Percentiles rank a stretch among this genome's conserved stretches.
Conservation (phyloP, 2,888 invertebrate genomes). For the Brachyptera risi region DNA sequence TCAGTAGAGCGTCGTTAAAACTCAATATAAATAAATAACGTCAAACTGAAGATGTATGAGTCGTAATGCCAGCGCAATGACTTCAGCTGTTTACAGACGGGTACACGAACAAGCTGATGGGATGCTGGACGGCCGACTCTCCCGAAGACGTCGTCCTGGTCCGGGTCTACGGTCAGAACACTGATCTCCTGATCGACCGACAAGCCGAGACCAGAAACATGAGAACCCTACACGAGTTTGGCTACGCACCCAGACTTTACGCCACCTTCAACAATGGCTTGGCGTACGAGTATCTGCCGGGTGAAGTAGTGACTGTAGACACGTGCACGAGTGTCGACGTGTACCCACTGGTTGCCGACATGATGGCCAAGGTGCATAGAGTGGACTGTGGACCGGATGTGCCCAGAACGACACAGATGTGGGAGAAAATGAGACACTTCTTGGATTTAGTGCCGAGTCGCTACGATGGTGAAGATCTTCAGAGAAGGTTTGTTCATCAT, state of each 20-base stretch:
- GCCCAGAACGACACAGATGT: conserved; percentile 57
- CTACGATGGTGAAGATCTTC: conserved; percentile 62
- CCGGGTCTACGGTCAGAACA: conserved; percentile 89
- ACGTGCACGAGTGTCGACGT: conserved; percentile 61
- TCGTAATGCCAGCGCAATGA: not conserved
- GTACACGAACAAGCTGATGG: conserved; percentile 87
- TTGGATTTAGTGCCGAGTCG: conserved; percentile 66
- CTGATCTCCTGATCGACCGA: conserved; percentile 87
- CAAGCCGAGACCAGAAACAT: conserved; percentile 66
- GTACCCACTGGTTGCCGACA: conserved; percentile 69
- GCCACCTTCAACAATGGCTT: conserved; percentile 92
- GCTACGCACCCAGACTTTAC: conserved; percentile 81
- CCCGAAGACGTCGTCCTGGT: conserved; percentile 70
- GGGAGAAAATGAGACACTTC: conserved; percentile 73
- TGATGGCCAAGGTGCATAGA: conserved; percentile 82
- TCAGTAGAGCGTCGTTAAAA: too few species aligned
- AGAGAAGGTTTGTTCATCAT: conserved; percentile 57
- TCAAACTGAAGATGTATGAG: too few species aligned
- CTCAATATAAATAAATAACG: too few species aligned
- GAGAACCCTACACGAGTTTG: conserved; percentile 62
- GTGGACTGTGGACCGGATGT: conserved; percentile 44
- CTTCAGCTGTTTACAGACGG: conserved; percentile 89
- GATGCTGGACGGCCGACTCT: conserved; percentile 55
- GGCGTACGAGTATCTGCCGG: conserved; percentile 83
- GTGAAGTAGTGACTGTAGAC: conserved; percentile 65